Evolutionary conservation across 2,797 vertebrate genomes (phyloP).

Genomic region (Leptatherina wallacei): DNA sequence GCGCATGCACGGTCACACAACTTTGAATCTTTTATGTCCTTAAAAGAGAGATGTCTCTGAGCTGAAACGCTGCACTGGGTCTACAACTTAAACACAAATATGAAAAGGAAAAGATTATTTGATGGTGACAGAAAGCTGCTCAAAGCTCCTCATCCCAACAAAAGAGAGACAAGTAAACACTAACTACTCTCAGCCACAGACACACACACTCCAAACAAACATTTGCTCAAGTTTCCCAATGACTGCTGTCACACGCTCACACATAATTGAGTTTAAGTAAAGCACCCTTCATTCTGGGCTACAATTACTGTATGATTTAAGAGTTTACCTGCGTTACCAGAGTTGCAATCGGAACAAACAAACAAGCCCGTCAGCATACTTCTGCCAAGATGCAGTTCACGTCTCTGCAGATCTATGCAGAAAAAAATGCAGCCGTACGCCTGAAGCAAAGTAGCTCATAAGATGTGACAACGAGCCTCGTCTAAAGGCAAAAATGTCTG

Average conservation of each 20-base stretch:
- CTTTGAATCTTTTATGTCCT: conserved; percentile 66
- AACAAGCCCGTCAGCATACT: conserved; percentile 4
- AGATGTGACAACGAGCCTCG: neutral
- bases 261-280: conserved; percentile 49
- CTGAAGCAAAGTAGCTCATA: neutral
- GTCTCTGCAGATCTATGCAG: neutral
- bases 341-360: conserved; percentile 5
- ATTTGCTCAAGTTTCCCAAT: conserved; percentile 24
- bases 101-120: neutral
- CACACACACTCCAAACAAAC: conserved; percentile 33
- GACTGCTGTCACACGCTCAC: conserved; percentile 24
- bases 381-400: neutral
- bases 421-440: neutral
- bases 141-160: neutral
- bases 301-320: conserved; percentile 54
- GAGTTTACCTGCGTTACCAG: conserved; percentile 29
- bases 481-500: conserved; percentile 20
- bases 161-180: neutral
- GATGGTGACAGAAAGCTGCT: conserved; percentile 10
- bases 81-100: conserved; percentile 14
- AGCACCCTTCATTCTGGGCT: conserved; percentile 20
- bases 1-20: conserved; percentile 9
- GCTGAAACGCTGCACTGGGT: conserved; percentile 3
- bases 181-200: conserved; percentile 21
- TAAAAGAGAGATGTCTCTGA: conserved; percentile 38